These are phyloP conservation scores for Polyergus mexicanus DNA, from an alignment of 1,140 invertebrate genomes.

Conservation along the genomic window DNA sequence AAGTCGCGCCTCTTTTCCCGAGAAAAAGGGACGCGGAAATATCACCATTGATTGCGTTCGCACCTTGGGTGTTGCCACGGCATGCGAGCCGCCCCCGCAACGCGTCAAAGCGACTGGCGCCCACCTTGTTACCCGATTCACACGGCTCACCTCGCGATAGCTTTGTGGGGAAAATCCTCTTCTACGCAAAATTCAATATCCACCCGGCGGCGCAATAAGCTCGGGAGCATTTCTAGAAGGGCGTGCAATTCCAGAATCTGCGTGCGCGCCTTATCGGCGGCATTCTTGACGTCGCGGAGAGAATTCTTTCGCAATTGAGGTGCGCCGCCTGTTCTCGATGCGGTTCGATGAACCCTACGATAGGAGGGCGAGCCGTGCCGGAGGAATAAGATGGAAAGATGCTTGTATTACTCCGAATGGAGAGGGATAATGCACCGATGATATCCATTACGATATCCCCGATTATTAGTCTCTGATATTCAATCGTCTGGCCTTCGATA, in stretches of 20 bases:
- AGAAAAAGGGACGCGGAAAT: constrained; percentile 47
- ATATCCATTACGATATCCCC: constrained; percentile 21
- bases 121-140: constrained; percentile 72
- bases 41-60: constrained; percentile 67
- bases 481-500: background rate
- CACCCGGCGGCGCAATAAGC: constrained; percentile 49
- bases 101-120: constrained; percentile 64
- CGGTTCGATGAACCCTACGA: constrained; percentile 49
- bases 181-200: constrained; percentile 73
- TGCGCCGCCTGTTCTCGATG: constrained; percentile 35
- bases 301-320: constrained; percentile 59
- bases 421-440: background rate
- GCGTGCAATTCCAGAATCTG: constrained; percentile 52
- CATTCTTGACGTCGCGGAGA: constrained; percentile 45
- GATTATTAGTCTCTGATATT: constrained; percentile 8
- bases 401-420: background rate
- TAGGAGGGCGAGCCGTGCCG: background rate
- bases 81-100: constrained; percentile 11
- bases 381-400: background rate
- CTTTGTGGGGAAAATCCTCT: constrained; percentile 66
- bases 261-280: constrained; percentile 32
- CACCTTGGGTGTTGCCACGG: constrained; percentile 44
- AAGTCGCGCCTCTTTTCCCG: too few species aligned
- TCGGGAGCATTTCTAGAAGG: constrained; percentile 21
- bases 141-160: constrained; percentile 64